phyloP scores from a whole-genome alignment of 2,888 invertebrate species.

The Standfussiana lucernea region DNA sequence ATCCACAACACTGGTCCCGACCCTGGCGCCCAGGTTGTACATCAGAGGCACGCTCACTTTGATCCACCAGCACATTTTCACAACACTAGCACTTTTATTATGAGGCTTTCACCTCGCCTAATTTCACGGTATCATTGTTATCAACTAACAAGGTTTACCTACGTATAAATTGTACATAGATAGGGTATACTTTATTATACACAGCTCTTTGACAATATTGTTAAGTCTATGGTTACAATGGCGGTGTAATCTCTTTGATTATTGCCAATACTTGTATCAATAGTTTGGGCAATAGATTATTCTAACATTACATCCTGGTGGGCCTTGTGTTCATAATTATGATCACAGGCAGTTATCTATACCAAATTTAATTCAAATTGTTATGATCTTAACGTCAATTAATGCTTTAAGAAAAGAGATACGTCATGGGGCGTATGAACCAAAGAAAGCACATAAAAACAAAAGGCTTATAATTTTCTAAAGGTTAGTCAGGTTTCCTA shows the following conservation, averaged over 20 bases:
- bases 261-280: conserved; percentile 7
- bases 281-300: neutral
- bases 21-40: conserved; percentile 80
- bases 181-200: neutral
- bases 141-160: conserved; percentile 31
- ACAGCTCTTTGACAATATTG: neutral
- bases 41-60: conserved; percentile 84
- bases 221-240: neutral
- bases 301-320: neutral
- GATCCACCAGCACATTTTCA: conserved; percentile 87
- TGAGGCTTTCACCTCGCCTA: conserved; percentile 10
- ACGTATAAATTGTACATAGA: conserved; percentile 1
- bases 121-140: conserved; percentile 36
- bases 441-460: neutral
- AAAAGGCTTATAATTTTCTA: too few species aligned
- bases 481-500: neutral
- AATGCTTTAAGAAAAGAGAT: neutral
- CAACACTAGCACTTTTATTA: conserved; percentile 16
- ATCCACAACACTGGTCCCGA: conserved; percentile 76
- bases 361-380: neutral
- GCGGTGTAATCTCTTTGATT: conserved; percentile 16
- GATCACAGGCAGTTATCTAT: neutral
- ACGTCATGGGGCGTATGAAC: neutral
- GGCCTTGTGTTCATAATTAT: neutral
- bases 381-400: neutral